phyloP scores from a whole-genome alignment of 2,888 invertebrate species.

The Platycheirus rosarum region DNA sequence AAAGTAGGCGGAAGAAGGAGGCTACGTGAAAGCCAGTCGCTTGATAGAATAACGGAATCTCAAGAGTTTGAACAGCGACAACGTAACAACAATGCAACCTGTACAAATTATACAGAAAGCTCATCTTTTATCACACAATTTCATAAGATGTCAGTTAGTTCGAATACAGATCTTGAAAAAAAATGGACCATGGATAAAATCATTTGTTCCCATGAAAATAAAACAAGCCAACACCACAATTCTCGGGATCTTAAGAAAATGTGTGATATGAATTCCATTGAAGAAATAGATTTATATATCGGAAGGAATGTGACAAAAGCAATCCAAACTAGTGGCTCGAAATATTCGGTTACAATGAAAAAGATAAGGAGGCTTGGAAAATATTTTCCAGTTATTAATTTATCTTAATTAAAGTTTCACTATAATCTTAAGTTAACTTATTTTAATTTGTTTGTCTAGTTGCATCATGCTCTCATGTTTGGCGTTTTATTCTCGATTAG shows the following conservation, averaged over 20 bases:
- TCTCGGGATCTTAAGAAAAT: constrained; percentile 78
- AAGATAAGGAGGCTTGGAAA: constrained; percentile 86
- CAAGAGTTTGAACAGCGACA: constrained; percentile 86
- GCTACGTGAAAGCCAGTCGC: constrained; percentile 91
- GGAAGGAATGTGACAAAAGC: constrained; percentile 82
- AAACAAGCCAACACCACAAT: constrained; percentile 54
- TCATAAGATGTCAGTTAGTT: constrained; percentile 75
- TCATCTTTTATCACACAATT: constrained; percentile 43
- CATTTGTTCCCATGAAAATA: constrained; percentile 56
- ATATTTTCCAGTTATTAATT: constrained; percentile 86
- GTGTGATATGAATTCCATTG: constrained; percentile 81
- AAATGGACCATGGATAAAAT: constrained; percentile 59
- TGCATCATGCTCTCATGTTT: constrained; percentile 56
- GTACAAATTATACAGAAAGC: constrained; percentile 77
- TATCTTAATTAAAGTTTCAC: constrained; percentile 77
- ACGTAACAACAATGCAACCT: constrained; percentile 75
- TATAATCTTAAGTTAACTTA: constrained; percentile 56
- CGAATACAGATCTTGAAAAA: constrained; percentile 77
- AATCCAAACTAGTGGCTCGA: constrained; percentile 81
- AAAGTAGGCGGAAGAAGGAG: constrained; percentile 86
- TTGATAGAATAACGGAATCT: constrained; percentile 93
- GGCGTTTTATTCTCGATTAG: constrained; percentile 68
- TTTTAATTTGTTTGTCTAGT: constrained; percentile 69
- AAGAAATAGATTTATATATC: constrained; percentile 81
- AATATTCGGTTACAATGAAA: constrained; percentile 82